Percentiles rank a stretch among this genome's conserved stretches.
Conservation (phyloP, 2,113 vertebrate genomes). For the Onychorhynchus coronatus region DNA sequence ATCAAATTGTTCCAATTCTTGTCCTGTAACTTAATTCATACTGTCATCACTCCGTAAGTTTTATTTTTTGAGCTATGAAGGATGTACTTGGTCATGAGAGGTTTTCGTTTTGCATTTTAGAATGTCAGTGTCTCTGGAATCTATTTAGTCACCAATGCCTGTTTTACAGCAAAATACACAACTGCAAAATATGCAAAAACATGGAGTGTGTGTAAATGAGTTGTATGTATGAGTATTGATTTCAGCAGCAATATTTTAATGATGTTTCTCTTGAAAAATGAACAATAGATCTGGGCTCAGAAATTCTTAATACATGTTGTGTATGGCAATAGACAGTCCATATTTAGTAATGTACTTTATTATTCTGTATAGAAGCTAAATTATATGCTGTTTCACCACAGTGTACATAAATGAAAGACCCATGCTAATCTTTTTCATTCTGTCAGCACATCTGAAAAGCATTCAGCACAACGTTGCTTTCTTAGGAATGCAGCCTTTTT, state of each 20-base stretch:
- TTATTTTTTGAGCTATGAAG: background rate
- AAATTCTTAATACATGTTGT: background rate
- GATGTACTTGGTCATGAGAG: background rate
- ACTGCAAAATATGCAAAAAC: background rate
- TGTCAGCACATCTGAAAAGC: background rate
- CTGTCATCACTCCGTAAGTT: background rate
- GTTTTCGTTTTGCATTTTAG: background rate
- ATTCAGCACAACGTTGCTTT: background rate
- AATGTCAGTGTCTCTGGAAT: background rate
- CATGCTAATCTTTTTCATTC: background rate
- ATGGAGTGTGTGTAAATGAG: background rate
- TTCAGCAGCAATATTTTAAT: slow-evolving; percentile 7
- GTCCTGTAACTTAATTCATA: slow-evolving; percentile 1
- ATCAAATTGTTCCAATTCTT: slow-evolving; percentile 13
- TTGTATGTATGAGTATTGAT: background rate
- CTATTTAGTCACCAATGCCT: background rate
- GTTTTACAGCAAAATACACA: background rate
- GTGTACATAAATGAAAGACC: background rate
- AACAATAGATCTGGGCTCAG: background rate
- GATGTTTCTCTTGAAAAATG: background rate
- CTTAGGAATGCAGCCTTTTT: background rate
- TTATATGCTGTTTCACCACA: background rate
- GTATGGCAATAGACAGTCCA: background rate
- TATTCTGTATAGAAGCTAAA: background rate
- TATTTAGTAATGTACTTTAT: background rate